phyloP scores from a whole-genome alignment of 2,888 invertebrate genomes.

The Spilosoma lubricipeda region DNA sequence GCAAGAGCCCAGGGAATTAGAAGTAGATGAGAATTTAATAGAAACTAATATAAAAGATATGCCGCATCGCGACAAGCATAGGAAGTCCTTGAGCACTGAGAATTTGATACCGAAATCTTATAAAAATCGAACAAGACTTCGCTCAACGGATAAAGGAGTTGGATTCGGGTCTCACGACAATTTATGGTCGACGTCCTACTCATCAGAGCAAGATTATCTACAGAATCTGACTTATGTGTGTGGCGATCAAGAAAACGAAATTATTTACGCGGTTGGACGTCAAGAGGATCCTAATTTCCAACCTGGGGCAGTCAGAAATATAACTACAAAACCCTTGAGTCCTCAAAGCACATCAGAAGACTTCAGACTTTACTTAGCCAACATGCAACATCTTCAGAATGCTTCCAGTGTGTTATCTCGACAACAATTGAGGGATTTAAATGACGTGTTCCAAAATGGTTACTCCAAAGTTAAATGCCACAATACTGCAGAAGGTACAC shows the following conservation, averaged over 20 bases:
- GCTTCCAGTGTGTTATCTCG: slow-evolving; percentile 88
- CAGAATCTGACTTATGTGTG: slow-evolving; percentile 79
- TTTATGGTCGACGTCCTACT: slow-evolving; percentile 79
- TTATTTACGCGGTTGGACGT: slow-evolving; percentile 80
- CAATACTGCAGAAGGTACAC: slow-evolving; percentile 65
- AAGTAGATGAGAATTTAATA: slow-evolving; percentile 77
- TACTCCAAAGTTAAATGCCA: slow-evolving; percentile 80
- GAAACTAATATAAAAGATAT: slow-evolving; percentile 72
- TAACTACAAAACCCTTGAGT: slow-evolving; percentile 88
- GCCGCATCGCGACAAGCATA: slow-evolving; percentile 75
- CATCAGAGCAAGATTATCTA: slow-evolving; percentile 70
- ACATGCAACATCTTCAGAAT: slow-evolving; percentile 90
- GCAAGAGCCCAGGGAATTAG: slow-evolving; percentile 79
- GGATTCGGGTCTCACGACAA: slow-evolving; percentile 84
- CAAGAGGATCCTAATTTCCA: slow-evolving; percentile 75
- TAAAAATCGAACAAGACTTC: slow-evolving; percentile 72
- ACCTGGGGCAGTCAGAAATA: slow-evolving; percentile 80
- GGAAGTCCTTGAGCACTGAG: slow-evolving; percentile 88
- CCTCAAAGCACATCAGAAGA: slow-evolving; percentile 89
- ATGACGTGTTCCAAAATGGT: slow-evolving; percentile 86
- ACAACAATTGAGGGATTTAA: slow-evolving; percentile 87
- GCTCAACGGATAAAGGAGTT: slow-evolving; percentile 66
- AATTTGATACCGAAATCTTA: slow-evolving; percentile 85
- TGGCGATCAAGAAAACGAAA: slow-evolving; percentile 83
- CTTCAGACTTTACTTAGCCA: slow-evolving; percentile 90